Conservation (phyloP, 2,888 invertebrate genomes). For the Cryptocephalus moraei region DNA sequence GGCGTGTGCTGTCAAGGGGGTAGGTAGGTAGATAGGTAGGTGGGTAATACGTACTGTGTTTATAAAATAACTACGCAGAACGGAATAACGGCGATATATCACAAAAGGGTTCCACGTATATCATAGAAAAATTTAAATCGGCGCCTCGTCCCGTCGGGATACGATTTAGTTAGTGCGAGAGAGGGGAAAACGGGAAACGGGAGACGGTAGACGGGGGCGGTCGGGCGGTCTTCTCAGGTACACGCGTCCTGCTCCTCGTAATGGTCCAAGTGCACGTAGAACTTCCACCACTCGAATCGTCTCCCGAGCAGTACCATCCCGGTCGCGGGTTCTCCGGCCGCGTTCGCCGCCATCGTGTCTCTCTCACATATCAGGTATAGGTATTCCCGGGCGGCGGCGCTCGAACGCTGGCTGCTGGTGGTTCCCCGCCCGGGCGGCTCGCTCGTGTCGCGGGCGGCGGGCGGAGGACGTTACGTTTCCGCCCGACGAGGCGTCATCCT, state of each 20-base stretch:
- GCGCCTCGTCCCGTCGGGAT: neutral
- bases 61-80: too few species aligned
- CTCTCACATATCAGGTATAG: neutral
- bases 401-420: neutral
- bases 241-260: neutral
- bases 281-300: slow-evolving; percentile 34
- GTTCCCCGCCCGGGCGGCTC: too few species aligned
- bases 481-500: too few species aligned
- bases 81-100: too few species aligned
- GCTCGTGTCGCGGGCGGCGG: too few species aligned
- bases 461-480: too few species aligned
- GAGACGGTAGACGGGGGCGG: neutral
- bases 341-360: neutral
- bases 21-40: too few species aligned
- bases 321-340: neutral
- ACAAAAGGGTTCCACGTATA: neutral
- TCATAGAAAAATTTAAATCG: neutral
- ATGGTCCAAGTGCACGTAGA: slow-evolving; percentile 30
- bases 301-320: slow-evolving; percentile 28
- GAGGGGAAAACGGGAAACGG: neutral
- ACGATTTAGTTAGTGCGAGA: too few species aligned
- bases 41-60: neutral
- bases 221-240: neutral
- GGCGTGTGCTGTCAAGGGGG: slow-evolving; percentile 8
- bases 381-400: neutral